Evolutionary conservation across 2,797 vertebrate species (phyloP).

Genomic region (Macropus fuliginosus): DNA sequence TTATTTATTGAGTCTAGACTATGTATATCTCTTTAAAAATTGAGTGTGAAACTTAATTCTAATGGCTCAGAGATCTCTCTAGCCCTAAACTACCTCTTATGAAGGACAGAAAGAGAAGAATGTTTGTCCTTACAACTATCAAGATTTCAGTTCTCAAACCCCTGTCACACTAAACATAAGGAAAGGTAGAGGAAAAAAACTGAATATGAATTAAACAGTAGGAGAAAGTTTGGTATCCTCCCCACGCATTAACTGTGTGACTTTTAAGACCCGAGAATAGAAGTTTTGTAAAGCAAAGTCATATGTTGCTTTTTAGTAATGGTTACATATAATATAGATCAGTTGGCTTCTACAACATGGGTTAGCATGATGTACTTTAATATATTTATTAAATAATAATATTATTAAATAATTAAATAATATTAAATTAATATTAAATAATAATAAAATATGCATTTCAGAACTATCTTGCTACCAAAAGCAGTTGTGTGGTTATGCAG

Average conservation of each 20-base stretch:
- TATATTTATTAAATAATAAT: neutral
- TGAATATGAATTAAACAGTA: neutral
- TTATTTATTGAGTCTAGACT: neutral
- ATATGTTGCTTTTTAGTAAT: neutral
- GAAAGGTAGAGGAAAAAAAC: neutral
- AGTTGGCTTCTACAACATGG: neutral
- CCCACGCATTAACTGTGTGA: neutral
- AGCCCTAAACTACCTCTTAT: neutral
- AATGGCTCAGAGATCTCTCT: neutral
- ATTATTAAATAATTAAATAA: neutral
- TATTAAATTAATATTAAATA: neutral
- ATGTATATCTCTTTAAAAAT: neutral
- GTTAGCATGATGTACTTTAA: neutral
- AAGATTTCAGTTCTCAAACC: neutral
- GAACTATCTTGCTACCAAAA: neutral
- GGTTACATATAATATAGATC: neutral
- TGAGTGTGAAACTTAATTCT: neutral
- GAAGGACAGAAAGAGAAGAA: neutral
- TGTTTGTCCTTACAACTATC: neutral
- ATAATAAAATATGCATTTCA: neutral
- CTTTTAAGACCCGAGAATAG: neutral
- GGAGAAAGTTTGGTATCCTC: neutral
- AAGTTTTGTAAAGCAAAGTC: neutral
- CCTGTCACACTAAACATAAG: neutral
- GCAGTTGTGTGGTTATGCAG: neutral